Evolutionary conservation across 1,140 invertebrate species (phyloP).

Genomic region (Cyclargus thomasi): DNA sequence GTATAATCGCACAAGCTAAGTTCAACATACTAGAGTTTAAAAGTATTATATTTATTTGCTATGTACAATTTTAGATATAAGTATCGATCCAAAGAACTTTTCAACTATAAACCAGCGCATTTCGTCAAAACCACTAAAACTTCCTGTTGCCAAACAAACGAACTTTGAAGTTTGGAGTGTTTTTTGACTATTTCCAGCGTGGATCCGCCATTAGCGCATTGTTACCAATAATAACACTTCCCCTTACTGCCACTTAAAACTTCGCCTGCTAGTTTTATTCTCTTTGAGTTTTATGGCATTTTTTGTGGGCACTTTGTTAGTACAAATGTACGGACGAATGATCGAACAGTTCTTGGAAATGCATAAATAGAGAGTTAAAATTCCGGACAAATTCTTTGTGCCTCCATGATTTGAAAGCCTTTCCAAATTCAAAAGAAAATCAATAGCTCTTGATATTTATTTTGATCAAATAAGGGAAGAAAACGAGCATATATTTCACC

Average conservation of each 20-base stretch:
- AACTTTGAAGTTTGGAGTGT: slow-evolving; percentile 24
- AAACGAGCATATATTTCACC: too few species aligned
- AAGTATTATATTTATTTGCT: too few species aligned
- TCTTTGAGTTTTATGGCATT: background rate
- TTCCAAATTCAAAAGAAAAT: too few species aligned
- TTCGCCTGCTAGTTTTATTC: background rate
- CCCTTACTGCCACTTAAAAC: slow-evolving; percentile 17
- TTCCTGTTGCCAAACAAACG: slow-evolving; percentile 18
- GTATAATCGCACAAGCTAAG: too few species aligned
- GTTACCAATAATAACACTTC: slow-evolving; percentile 7
- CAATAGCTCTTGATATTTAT: too few species aligned
- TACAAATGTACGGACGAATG: background rate
- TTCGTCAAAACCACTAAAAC: background rate
- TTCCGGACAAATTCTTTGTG: too few species aligned
- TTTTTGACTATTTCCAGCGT: slow-evolving; percentile 25
- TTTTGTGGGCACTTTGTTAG: background rate
- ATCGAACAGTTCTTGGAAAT: background rate
- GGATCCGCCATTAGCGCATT: slow-evolving; percentile 12
- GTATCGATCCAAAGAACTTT: too few species aligned
- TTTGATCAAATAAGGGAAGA: too few species aligned
- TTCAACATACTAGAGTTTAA: too few species aligned
- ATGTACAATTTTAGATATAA: too few species aligned
- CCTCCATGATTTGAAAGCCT: too few species aligned
- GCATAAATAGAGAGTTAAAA: too few species aligned
- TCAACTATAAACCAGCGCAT: background rate